Base-by-base conservation (phyloP, 2,113 vertebrate species). In the Hypocryptadius cinnamomeus region DNA sequence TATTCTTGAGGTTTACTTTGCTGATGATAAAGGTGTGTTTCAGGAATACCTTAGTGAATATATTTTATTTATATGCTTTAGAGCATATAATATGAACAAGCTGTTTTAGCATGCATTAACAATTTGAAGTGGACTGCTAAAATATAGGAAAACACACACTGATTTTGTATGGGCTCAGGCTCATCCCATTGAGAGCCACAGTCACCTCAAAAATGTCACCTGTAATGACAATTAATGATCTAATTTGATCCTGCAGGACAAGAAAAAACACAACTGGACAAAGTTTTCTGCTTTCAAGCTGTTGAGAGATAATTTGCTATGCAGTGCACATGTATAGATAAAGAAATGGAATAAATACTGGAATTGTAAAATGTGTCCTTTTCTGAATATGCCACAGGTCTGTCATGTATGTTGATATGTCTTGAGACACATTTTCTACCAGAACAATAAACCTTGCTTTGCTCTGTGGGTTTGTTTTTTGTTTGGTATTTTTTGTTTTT, bases 251-350 rank as follows among this genome's bases (percentile, higher is more conserved):
- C 35, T 78, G 7, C 25, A 78, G 72, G 47, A 63, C 24, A 54
- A 47, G 45, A 77, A n/a, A 19, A 79, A 79, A 48, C 13, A 69
- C 17, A 90, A 37, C 17, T 51, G 61, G 20, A 21, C 28, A 33
- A 87, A 70, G 27, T 65, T 93, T 82, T 65, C 53, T 72, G 10
- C n/a, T 64, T 78, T 73, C 42, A 42, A 28, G 20, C 42, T 35
- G n/a, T 8, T 56, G 47, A 71, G 44, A 65, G 35, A 13, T 57
- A 17, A 39, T 66, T 73, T 80, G 16, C 40, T 40, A 5, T 14
- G 16, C 5, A 10, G 18, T 33, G 1, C 2, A 8, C 9, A 30
- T 0, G 0, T 33, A 15, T 10, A 71, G 51, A 14, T 20, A 59
- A 78, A 73, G 31, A 74, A 82, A 60, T 51, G 18, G 11, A 23